Conservation (phyloP, 2,888 invertebrate species). For the Lasioglossum leucozonium region DNA sequence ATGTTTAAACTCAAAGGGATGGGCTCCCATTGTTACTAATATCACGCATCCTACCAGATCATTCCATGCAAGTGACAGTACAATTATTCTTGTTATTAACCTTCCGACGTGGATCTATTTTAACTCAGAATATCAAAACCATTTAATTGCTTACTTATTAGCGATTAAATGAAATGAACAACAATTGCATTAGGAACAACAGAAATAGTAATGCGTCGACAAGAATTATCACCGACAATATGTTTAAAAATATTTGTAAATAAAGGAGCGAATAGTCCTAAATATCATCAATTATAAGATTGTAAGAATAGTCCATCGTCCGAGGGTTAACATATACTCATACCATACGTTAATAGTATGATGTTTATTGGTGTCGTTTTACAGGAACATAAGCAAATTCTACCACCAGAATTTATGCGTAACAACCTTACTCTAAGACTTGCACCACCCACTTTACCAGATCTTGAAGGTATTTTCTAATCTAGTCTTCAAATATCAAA, state of each 20-base stretch:
- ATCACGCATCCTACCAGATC: conserved; percentile 69
- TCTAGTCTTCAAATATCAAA: conserved; percentile 76
- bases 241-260: neutral
- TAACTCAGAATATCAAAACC: neutral
- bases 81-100: conserved; percentile 11
- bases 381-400: conserved; percentile 78
- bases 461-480: conserved; percentile 83
- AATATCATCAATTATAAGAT: neutral
- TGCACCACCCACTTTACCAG: conserved; percentile 81
- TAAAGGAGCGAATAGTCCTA: neutral
- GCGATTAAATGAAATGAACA: neutral
- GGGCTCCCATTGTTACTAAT: conserved; percentile 78
- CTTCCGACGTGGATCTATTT: neutral
- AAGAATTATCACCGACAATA: no score
- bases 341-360: neutral
- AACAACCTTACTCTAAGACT: conserved; percentile 79
- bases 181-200: no score
- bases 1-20: conserved; percentile 81
- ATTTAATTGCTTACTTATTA: neutral
- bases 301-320: neutral
- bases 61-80: conserved; percentile 70
- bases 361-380: conserved; percentile 33
- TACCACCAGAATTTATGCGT: conserved; percentile 81
- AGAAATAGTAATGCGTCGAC: no score
- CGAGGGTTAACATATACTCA: neutral